phyloP scores from a whole-genome alignment of 2,113 vertebrate species.

The Cryptomyrus ogoouensis region DNA sequence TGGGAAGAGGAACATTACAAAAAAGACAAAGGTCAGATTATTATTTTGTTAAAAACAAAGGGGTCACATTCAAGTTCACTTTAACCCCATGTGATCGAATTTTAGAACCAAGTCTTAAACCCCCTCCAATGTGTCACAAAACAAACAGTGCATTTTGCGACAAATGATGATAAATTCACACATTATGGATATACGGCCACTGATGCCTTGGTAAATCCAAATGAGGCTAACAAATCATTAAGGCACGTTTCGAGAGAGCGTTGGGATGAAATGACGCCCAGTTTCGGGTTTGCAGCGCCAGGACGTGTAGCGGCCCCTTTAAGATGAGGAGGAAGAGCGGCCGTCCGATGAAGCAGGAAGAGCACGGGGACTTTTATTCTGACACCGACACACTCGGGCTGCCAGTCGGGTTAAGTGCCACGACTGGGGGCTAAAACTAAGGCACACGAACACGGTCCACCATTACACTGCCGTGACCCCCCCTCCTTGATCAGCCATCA shows the following conservation, averaged over 20 bases:
- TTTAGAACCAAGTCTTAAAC: neutral
- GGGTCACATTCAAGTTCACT: neutral
- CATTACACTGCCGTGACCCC: slow-evolving; percentile 53
- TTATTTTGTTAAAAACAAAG: neutral
- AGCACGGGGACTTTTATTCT: slow-evolving; percentile 58
- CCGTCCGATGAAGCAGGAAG: slow-evolving; percentile 17
- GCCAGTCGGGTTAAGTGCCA: slow-evolving; percentile 48
- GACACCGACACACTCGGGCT: slow-evolving; percentile 43
- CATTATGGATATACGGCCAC: neutral
- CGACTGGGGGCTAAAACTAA: slow-evolving; percentile 46
- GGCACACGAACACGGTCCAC: slow-evolving; percentile 47
- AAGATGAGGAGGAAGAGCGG: slow-evolving; percentile 33
- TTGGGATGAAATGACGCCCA: neutral
- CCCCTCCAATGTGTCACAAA: neutral
- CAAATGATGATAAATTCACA: neutral
- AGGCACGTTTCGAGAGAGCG: neutral
- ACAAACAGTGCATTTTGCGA: neutral
- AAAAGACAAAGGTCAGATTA: neutral
- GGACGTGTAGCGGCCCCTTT: slow-evolving; percentile 26
- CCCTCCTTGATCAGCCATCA: slow-evolving; percentile 20
- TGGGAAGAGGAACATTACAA: neutral
- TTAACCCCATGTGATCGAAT: neutral
- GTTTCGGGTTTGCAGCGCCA: neutral
- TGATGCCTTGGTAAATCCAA: neutral
- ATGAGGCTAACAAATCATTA: neutral